Percentiles rank a stretch among this genome's conserved stretches.
These are phyloP conservation scores for Allobates femoralis DNA, from an alignment of 2,797 vertebrate genomes.

Conservation along the genomic window DNA sequence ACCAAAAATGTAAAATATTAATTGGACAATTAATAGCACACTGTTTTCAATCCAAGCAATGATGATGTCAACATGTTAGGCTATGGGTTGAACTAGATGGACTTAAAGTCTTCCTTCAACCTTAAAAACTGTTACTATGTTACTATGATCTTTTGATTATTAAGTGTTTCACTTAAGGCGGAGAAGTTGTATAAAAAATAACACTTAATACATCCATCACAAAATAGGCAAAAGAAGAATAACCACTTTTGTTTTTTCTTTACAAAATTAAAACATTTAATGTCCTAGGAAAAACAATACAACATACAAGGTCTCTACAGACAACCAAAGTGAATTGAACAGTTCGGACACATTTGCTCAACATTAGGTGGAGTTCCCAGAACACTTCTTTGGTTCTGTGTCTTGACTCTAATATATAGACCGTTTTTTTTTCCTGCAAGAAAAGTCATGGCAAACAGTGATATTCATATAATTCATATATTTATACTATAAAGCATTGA, in stretches of 20 bases:
- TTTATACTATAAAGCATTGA: neutral
- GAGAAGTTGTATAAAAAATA: no score
- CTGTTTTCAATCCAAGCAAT: no score
- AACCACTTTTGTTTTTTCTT: neutral
- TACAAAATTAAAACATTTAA: constrained; percentile 57
- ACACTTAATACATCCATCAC: neutral
- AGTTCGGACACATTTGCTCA: neutral
- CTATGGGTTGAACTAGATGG: no score
- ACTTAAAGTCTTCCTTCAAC: no score
- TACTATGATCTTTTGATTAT: no score
- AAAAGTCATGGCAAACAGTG: neutral
- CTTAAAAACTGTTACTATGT: no score
- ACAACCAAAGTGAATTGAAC: constrained; percentile 27
- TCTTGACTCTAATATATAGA: neutral
- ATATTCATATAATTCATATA: neutral
- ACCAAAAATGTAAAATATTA: no score
- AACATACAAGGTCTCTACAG: constrained; percentile 20
- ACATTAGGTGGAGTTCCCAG: neutral
- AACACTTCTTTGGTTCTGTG: constrained; percentile 50
- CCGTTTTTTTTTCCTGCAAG: neutral
- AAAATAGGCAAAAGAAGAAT: neutral
- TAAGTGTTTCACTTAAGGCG: no score
- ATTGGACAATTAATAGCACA: no score
- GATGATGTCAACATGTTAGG: neutral
- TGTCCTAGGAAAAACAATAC: constrained; percentile 41